Evolutionary conservation across 2,113 vertebrate genomes (phyloP).

Genomic region (Seriola dumerili): DNA sequence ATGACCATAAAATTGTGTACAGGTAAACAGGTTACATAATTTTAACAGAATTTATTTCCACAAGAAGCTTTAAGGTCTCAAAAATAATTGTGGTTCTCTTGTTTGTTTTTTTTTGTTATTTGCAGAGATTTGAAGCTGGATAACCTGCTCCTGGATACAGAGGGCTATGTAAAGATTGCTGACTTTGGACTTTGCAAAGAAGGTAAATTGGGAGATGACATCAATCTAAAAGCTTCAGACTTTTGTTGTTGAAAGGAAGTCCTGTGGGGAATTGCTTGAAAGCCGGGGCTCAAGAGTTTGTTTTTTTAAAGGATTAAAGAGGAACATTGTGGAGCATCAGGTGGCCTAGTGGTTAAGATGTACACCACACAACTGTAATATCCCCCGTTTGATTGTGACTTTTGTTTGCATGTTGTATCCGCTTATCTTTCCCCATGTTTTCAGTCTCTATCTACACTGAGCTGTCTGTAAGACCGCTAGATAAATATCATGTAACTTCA

Average conservation of each 20-base stretch:
- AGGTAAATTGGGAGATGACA: slow-evolving; percentile 82
- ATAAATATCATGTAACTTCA: too few species aligned
- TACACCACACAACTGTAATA: too few species aligned
- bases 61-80: fast-evolving
- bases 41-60: neutral
- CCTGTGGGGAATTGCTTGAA: neutral
- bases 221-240: neutral
- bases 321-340: too few species aligned
- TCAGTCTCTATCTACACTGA: too few species aligned
- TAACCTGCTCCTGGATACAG: slow-evolving; percentile 97
- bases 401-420: too few species aligned
- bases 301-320: neutral
- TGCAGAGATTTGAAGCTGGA: slow-evolving; percentile 98
- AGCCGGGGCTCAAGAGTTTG: too few species aligned
- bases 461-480: too few species aligned
- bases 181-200: slow-evolving; percentile 99
- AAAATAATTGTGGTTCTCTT: neutral
- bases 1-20: slow-evolving; percentile 99
- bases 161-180: slow-evolving; percentile 99
- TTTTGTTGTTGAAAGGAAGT: neutral
- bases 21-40: slow-evolving; percentile 85
- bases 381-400: too few species aligned
- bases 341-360: too few species aligned
- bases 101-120: slow-evolving; percentile 35
- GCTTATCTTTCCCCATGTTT: too few species aligned